Conservation (phyloP, 2,797 vertebrate species). For the Aselliscus stoliczkanus region DNA sequence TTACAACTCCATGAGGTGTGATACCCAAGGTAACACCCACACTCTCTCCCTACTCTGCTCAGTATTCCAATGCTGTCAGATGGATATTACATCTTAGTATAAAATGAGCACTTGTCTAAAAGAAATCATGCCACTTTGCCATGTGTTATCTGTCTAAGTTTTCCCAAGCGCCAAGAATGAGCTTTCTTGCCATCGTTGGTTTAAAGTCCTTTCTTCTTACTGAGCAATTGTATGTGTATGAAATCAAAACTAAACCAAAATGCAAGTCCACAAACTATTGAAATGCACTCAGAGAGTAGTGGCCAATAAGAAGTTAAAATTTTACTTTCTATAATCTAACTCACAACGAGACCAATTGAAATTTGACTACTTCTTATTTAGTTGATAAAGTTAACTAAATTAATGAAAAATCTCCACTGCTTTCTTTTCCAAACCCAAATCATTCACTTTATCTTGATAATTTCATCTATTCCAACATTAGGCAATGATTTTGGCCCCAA, state of each 20-base stretch:
- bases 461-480: neutral
- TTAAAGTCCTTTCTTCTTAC: neutral
- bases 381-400: neutral
- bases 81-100: neutral
- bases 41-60: neutral
- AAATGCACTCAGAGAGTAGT: neutral
- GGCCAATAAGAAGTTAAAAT: neutral
- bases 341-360: neutral
- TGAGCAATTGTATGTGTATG: neutral
- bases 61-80: neutral
- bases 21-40: neutral
- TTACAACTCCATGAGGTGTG: neutral
- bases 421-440: conserved; percentile 1
- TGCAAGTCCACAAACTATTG: neutral
- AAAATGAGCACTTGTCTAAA: neutral
- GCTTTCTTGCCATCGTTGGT: neutral
- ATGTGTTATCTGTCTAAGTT: neutral
- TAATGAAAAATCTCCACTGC: neutral
- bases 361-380: conserved; percentile 12
- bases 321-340: neutral
- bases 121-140: neutral
- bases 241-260: neutral
- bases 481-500: neutral
- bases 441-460: neutral
- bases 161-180: neutral